Conservation (phyloP, 2,797 vertebrate species). For the Tapera naevia region DNA sequence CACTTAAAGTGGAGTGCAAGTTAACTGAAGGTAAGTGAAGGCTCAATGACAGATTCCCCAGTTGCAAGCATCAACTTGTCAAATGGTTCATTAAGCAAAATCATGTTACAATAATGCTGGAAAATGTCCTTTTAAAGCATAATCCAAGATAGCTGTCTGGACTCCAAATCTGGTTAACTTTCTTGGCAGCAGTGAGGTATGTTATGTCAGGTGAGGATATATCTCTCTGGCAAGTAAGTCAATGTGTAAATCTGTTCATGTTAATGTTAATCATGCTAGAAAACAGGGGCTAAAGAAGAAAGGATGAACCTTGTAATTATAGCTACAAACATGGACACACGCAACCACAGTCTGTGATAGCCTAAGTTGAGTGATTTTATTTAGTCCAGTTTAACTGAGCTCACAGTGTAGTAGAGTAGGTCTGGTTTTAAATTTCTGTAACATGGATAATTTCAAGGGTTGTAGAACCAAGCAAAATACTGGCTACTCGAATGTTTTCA, state of each 20-base stretch:
- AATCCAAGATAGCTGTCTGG: neutral
- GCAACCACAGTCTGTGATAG: neutral
- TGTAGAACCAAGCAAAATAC: neutral
- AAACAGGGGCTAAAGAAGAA: neutral
- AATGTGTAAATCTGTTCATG: neutral
- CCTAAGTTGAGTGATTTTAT: neutral
- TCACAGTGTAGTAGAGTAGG: neutral
- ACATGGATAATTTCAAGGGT: neutral
- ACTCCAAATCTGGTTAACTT: neutral
- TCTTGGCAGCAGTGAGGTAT: neutral
- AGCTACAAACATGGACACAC: neutral
- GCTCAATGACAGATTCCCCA: neutral
- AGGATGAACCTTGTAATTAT: neutral
- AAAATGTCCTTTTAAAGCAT: neutral
- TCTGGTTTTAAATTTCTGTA: conserved; percentile 22
- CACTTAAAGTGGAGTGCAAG: neutral
- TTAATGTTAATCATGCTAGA: neutral
- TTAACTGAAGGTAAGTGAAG: neutral
- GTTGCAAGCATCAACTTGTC: neutral
- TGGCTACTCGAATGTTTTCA: conserved; percentile 30
- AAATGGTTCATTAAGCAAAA: neutral
- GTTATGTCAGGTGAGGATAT: neutral
- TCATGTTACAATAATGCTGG: neutral
- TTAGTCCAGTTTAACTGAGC: neutral
- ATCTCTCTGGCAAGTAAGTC: neutral